Conservation (phyloP, 1,140 invertebrate genomes). For the Drosophila serrata region DNA sequence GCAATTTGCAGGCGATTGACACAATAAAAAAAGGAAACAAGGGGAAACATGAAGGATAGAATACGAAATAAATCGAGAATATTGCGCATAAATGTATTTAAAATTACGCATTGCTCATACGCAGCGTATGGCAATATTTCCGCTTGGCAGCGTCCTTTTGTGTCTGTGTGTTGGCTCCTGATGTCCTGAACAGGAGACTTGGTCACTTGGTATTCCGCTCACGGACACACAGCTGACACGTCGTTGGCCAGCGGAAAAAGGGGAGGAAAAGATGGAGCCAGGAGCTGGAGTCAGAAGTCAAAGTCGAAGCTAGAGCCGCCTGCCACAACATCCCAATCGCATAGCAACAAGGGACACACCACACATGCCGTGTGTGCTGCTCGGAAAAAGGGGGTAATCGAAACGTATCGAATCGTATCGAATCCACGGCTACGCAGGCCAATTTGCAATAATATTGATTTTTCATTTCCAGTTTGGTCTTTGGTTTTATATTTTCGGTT, state of each 20-base stretch:
- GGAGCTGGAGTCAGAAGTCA: constrained; percentile 4
- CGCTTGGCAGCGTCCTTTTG: constrained; percentile 66
- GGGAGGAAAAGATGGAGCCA: not conserved
- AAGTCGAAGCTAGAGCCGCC: constrained; percentile 7
- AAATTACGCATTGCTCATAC: constrained; percentile 82
- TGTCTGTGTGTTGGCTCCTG: constrained; percentile 4
- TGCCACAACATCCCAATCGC: constrained; percentile 18
- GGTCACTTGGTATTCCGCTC: constrained; percentile 69
- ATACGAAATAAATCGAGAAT: constrained; percentile 69
- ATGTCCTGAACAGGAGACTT: constrained; percentile 24
- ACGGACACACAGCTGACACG: constrained; percentile 55
- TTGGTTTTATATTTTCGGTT: constrained; percentile 62
- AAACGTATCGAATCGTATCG: constrained; percentile 2
- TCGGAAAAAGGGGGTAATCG: constrained; percentile 1
- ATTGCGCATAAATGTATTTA: constrained; percentile 80
- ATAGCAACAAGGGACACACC: constrained; percentile 37
- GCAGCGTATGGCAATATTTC: constrained; percentile 80
- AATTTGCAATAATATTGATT: constrained; percentile 81
- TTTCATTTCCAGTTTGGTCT: constrained; percentile 62
- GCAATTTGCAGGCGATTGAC: constrained; percentile 55
- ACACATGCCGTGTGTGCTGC: constrained; percentile 34
- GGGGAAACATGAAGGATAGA: constrained; percentile 3
- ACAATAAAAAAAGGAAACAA: constrained; percentile 39
- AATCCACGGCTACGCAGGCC: constrained; percentile 52
- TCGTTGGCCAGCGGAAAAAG: constrained; percentile 52